phyloP scores from a whole-genome alignment of 2,113 vertebrate genomes.

The Caranx melampygus region DNA sequence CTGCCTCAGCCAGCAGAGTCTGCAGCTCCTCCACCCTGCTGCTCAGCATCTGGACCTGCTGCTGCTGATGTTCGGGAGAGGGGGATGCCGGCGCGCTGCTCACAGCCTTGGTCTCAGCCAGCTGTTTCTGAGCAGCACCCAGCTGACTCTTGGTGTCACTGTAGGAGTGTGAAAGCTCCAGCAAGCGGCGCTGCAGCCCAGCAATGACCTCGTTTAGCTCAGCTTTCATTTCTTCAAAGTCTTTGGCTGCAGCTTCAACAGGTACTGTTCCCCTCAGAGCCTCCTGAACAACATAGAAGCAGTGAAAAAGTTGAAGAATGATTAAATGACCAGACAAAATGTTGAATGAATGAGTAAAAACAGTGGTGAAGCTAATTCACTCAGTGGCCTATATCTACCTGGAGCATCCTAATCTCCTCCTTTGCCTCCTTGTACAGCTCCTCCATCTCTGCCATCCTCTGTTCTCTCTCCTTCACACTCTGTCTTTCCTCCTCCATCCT shows the following conservation, averaged over 20 bases:
- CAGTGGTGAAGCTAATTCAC: too few species aligned
- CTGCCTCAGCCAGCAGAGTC: constrained; percentile 81
- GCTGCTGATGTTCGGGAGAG: constrained; percentile 53
- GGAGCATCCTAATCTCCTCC: constrained; percentile 90
- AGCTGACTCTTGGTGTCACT: constrained; percentile 93
- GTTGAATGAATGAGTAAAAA: neutral
- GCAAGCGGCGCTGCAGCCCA: constrained; percentile 90
- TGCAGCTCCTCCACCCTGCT: constrained; percentile 87
- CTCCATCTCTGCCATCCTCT: constrained; percentile 81
- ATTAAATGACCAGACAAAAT: neutral
- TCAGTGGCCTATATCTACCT: constrained; percentile 53
- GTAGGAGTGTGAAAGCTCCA: constrained; percentile 91
- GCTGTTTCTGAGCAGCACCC: constrained; percentile 82
- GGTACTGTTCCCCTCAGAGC: constrained; percentile 85
- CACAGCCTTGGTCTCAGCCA: constrained; percentile 56
- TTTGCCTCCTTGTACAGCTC: constrained; percentile 91
- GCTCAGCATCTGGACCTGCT: constrained; percentile 55
- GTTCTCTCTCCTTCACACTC: constrained; percentile 43
- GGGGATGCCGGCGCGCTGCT: constrained; percentile 15
- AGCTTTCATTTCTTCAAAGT: constrained; percentile 88
- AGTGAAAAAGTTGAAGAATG: neutral
- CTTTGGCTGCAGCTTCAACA: constrained; percentile 85
- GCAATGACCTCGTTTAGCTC: constrained; percentile 85
- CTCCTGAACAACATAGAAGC: constrained; percentile 77
- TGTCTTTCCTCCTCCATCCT: constrained; percentile 77